These are phyloP conservation scores for Amazonetta brasiliensis DNA, from an alignment of 2,797 vertebrate genomes.

Conservation along the genomic window DNA sequence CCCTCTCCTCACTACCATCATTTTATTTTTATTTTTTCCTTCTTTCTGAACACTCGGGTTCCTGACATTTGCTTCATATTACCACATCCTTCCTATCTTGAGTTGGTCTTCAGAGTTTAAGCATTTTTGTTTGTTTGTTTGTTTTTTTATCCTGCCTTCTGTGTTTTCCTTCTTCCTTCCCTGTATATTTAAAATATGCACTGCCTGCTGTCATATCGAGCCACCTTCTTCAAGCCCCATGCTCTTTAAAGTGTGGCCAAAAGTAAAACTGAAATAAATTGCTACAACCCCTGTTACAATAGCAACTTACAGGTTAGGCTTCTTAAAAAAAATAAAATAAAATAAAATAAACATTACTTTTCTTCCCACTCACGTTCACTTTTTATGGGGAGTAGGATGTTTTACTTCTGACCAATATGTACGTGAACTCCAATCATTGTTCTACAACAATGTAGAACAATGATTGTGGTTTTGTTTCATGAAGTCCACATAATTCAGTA, in stretches of 20 bases:
- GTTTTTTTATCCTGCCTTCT: background rate
- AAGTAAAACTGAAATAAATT: slow-evolving; percentile 29
- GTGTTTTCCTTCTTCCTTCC: background rate
- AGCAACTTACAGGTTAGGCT: slow-evolving; percentile 13
- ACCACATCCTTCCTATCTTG: background rate
- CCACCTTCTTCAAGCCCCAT: background rate
- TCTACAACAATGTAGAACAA: background rate
- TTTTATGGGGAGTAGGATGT: background rate
- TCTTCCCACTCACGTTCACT: slow-evolving; percentile 9
- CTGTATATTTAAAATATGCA: background rate
- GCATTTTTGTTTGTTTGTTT: background rate
- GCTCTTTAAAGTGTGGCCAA: slow-evolving; percentile 10
- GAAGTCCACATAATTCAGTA: background rate
- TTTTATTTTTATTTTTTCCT: background rate
- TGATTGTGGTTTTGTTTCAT: background rate
- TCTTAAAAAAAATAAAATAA: background rate
- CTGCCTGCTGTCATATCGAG: background rate
- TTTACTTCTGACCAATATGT: slow-evolving; percentile 22
- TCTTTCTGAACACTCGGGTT: background rate
- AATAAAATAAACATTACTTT: background rate
- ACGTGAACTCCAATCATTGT: background rate
- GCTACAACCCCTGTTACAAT: slow-evolving; percentile 16
- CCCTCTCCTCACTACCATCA: background rate
- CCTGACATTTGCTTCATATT: background rate
- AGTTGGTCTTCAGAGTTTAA: background rate